Conservation (phyloP, 2,113 vertebrate genomes). For the Phaethornis superciliosus region DNA sequence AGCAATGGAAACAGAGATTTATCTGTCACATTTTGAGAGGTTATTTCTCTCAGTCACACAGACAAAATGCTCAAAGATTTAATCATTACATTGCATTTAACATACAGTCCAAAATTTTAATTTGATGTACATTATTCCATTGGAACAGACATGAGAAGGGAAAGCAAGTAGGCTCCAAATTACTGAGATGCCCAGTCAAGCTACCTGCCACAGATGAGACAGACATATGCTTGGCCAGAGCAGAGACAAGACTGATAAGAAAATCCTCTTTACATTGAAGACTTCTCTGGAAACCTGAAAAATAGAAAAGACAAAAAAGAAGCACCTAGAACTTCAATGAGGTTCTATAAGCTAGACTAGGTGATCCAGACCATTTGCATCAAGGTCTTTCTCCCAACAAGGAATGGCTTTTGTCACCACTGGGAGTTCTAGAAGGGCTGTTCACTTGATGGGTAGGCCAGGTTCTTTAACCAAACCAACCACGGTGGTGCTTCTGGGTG, state of each 20-base stretch:
- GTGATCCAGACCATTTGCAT: background rate
- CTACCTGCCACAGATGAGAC: rapidly evolving
- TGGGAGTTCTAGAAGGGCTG: background rate
- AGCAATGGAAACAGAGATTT: background rate
- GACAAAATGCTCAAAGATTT: background rate
- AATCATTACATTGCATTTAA: background rate
- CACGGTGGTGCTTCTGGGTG: rapidly evolving
- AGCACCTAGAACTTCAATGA: background rate
- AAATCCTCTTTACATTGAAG: background rate
- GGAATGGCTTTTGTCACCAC: background rate
- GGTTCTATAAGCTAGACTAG: background rate
- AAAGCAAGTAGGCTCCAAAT: background rate
- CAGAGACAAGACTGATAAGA: background rate
- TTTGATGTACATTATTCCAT: background rate
- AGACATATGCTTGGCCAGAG: background rate
- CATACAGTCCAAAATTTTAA: background rate
- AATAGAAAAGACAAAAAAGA: rapidly evolving
- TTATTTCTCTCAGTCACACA: background rate
- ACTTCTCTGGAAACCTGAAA: background rate
- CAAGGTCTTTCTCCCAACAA: background rate
- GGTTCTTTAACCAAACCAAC: background rate
- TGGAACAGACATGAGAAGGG: background rate
- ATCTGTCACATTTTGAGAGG: background rate
- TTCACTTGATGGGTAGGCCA: background rate
- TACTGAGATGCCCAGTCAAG: background rate